Percentiles rank a stretch among this genome's conserved stretches.
Evolutionary conservation across 2,888 invertebrate genomes (phyloP).

Genomic region (Gnatocerus cornutus): DNA sequence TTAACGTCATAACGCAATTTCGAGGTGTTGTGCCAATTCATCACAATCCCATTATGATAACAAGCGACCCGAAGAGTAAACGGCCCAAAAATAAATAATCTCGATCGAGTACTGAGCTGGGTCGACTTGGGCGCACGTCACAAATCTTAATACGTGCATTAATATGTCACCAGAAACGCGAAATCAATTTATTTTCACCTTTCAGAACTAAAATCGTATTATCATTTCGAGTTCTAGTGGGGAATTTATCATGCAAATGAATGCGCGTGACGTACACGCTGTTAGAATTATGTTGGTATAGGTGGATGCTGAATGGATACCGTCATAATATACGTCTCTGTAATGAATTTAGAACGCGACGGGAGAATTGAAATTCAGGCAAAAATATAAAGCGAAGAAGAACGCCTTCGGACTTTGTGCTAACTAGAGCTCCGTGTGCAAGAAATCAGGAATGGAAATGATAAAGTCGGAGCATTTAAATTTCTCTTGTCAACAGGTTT

Average conservation of each 20-base stretch:
- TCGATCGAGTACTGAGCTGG: conserved; percentile 42
- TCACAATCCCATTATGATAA: conserved; percentile 66
- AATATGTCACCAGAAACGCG: conserved; percentile 71
- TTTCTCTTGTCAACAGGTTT: too few species aligned
- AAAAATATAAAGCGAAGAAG: conserved; percentile 18
- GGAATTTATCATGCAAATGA: conserved; percentile 71
- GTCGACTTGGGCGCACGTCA: conserved; percentile 41
- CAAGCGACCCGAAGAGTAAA: conserved; percentile 55
- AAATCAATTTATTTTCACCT: conserved; percentile 72
- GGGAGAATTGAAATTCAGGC: conserved; percentile 27
- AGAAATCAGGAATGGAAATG: not conserved
- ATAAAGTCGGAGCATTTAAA: too few species aligned
- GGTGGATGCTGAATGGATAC: conserved; percentile 54
- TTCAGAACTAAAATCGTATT: conserved; percentile 69
- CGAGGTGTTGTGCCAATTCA: conserved; percentile 67
- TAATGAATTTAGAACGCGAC: conserved; percentile 58
- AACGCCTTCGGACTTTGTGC: conserved; percentile 18
- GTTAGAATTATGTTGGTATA: conserved; percentile 57
- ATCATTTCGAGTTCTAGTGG: conserved; percentile 67
- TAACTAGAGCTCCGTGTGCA: not conserved
- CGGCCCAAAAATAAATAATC: conserved; percentile 55
- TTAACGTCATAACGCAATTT: conserved; percentile 68
- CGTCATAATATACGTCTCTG: conserved; percentile 55
- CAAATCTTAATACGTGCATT: conserved; percentile 69
- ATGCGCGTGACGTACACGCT: conserved; percentile 64